Evolutionary conservation across 2,113 vertebrate genomes (phyloP), one percentile per base, ranked within the genome.

Genomic region (Forbesichthys papilliferus): DNA sequence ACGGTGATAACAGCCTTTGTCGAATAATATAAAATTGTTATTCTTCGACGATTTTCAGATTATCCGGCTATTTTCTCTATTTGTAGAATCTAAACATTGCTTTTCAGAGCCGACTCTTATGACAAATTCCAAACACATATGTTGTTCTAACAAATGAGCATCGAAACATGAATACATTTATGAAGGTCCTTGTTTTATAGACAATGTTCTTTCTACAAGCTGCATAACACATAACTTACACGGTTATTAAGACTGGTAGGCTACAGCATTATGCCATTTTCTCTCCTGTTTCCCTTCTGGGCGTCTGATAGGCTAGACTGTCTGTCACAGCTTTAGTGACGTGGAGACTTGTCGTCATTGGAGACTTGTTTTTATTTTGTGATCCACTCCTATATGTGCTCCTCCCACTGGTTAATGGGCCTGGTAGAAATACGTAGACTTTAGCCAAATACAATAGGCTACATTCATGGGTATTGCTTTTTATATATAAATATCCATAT

Each of bases 331-430:
- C 73, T 68, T 77, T 81, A 58, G 56, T 87, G 88, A 89, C 88
- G 82, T 78, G 79, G 77, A 0, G 0, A 0, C n/a, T 13, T 53
- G 55, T 83, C 90, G 84, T 86, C 85, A 87, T 65, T 2, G 42
- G 62, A 58, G 52, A 66, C 73, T 85, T 87, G 80, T 86, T 85
- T 88, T 89, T 72, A 79, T 85, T 87, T 74, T 51, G 11, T 6
- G 2, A 64, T 2, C 68, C 20, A 78, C 85, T 14, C 86, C 90
- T 83, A 78, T 49, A 5, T 12, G 1, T 1, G 14, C 73, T 13
- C 68, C 74, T 11, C 72, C 83, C 59, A 16, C 10, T 27, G 34
- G 64, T 57, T 63, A 75, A 42, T 27, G 59, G 49, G 8, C 56
- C 1, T 11, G 11, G 11, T 36, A 13, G 58, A 58, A 9, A 69